These are phyloP conservation scores for Psylliodes chrysocephalus DNA, from an alignment of 2,888 invertebrate species.

Conservation along the genomic window DNA sequence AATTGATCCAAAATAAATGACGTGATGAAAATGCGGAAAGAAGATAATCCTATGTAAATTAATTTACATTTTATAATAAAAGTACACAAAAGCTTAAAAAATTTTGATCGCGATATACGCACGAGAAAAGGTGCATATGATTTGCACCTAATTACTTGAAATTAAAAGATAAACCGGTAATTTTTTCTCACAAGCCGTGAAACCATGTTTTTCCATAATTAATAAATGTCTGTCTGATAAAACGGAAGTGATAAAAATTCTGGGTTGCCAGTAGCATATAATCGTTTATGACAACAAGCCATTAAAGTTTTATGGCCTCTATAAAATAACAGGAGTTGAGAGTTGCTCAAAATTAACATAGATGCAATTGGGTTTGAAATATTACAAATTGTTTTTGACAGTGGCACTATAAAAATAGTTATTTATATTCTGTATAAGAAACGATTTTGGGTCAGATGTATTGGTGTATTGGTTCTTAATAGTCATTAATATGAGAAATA, in stretches of 20 bases:
- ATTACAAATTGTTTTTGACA: too few relatives aligned
- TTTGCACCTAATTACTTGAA: slow-evolving; percentile 8
- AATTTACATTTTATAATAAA: background rate
- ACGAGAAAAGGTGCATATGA: slow-evolving; percentile 10
- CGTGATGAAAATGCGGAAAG: background rate
- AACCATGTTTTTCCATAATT: slow-evolving; percentile 22
- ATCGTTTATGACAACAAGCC: slow-evolving; percentile 38
- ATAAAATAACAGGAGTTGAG: slow-evolving; percentile 13
- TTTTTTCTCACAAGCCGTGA: slow-evolving; percentile 22
- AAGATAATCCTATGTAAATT: background rate
- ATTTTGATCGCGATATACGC: background rate
- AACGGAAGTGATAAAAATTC: slow-evolving; percentile 36
- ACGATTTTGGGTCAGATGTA: too few relatives aligned
- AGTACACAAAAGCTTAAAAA: background rate
- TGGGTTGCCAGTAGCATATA: slow-evolving; percentile 29
- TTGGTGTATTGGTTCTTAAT: too few relatives aligned
- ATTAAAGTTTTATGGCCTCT: slow-evolving; percentile 32
- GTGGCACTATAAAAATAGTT: too few relatives aligned
- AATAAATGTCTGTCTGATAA: slow-evolving; percentile 27
- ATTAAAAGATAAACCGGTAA: slow-evolving; percentile 6
- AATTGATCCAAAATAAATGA: too few relatives aligned
- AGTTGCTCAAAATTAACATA: background rate
- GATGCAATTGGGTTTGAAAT: too few relatives aligned
- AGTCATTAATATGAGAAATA: too few relatives aligned
- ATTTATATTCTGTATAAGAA: too few relatives aligned